A percentile compares a stretch with the other conserved stretches of the same genome.
Conservation (phyloP, 2,113 vertebrate species). For the Laticauda laticaudata region DNA sequence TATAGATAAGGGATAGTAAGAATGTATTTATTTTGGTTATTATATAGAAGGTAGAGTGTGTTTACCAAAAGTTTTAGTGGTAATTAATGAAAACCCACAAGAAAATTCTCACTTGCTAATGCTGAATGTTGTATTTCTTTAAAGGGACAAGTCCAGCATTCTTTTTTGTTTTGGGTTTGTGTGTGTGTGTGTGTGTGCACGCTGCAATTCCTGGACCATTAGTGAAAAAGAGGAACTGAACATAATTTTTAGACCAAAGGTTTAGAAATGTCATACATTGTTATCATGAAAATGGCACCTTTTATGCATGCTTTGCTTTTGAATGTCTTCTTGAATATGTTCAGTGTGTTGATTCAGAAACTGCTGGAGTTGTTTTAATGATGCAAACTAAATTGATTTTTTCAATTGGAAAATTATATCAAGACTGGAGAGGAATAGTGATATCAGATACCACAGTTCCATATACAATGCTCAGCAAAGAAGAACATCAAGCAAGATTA, state of each 20-base stretch:
- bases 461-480: slow-evolving; percentile 10
- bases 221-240: background rate
- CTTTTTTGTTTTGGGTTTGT: background rate
- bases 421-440: slow-evolving; percentile 48
- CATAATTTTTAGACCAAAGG: background rate
- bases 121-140: background rate
- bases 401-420: slow-evolving; percentile 38
- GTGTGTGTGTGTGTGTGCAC: too few relatives aligned
- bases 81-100: background rate
- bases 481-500: background rate
- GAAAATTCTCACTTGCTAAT: background rate
- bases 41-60: background rate
- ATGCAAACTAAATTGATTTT: slow-evolving; percentile 45
- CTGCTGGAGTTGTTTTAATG: slow-evolving; percentile 19
- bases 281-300: background rate
- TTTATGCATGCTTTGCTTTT: background rate
- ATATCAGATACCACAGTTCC: slow-evolving; percentile 11
- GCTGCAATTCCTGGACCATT: background rate
- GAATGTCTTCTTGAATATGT: background rate
- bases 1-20: background rate
- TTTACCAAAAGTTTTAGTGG: background rate
- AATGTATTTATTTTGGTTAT: background rate
- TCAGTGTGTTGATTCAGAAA: background rate
- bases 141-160: background rate
- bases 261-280: background rate